phyloP scores from a whole-genome alignment of 2,797 vertebrate genomes.

The Dipus sagitta region DNA sequence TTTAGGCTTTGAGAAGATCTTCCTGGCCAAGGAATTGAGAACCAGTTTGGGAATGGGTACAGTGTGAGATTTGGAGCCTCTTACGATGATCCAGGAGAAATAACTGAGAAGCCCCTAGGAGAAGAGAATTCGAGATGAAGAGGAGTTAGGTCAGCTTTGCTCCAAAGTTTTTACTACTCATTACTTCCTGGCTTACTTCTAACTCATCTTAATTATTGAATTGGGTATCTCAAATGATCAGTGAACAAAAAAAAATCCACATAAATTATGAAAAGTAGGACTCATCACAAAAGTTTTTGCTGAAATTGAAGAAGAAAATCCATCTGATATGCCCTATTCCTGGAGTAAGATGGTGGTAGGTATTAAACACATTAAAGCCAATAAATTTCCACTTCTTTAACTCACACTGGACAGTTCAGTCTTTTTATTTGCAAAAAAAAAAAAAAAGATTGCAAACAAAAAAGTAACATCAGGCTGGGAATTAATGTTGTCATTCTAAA shows the following conservation, averaged over 20 bases:
- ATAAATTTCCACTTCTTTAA: background rate
- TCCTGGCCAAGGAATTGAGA: background rate
- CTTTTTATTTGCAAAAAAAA: background rate
- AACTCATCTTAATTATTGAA: background rate
- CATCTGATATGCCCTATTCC: background rate
- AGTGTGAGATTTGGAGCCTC: background rate
- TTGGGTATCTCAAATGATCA: background rate
- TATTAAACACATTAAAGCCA: background rate
- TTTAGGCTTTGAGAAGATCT: background rate
- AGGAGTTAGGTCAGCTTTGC: background rate
- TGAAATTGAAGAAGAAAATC: background rate
- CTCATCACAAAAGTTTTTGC: background rate
- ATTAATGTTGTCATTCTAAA: slow-evolving; percentile 12
- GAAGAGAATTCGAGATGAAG: background rate
- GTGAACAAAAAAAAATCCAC: background rate
- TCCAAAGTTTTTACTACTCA: background rate
- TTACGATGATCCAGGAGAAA: background rate
- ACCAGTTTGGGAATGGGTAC: background rate
- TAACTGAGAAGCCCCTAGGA: background rate
- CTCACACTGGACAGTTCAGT: background rate
- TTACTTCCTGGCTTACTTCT: background rate
- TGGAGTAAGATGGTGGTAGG: background rate
- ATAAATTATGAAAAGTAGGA: background rate
- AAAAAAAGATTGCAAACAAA: background rate
- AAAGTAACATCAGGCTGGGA: slow-evolving; percentile 14